Evolutionary conservation across 2,888 invertebrate species (phyloP), one percentile per base, ranked within the genome.

Genomic region (Heliconius cydno): DNA sequence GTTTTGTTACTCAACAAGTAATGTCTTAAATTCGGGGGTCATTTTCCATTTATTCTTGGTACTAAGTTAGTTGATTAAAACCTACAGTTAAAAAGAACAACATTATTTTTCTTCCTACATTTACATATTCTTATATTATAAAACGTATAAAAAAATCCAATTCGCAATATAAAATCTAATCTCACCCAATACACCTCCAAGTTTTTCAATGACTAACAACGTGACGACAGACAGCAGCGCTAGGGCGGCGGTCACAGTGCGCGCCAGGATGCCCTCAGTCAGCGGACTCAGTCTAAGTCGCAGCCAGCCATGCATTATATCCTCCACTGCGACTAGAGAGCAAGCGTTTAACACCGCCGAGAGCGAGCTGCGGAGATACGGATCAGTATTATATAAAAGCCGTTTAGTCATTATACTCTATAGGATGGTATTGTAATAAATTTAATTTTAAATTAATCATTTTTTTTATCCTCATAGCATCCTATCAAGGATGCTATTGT

Each of bases 331-430:
- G 1, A 98, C 98, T 76, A 98, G 96, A 0, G 98, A 97, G 65
- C 98, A 97, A 0, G 98, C 98, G 90, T 98, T 98, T 63, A 98
- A 92, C 2, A 98, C 98, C 2, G 98, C 98, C 0, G 98, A 98
- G 60, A 98, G 94, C 0, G 98, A 98, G 89, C 98, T 98, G 89
- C 13, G 25, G 70, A 41, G n/a, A 68, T 25, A 25, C 15, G 70
- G 70, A n/a, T 6, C 4, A 19, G 68, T n/a, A 68, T 68, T 68
- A 68, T 68, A 41, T 38, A 57, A 52, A 1, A 57, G 28, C 4
- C 22, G 13, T 52, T 28, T 52, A 52, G 52, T 28, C 25, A 28
- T 22, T 28, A 28, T 19, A 22, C 15, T 63, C 2, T 28, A 12
- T 4, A 13, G 25, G 25, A 63, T 12, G 22, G 4, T 46, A 12